Base-by-base conservation (phyloP, 2,113 vertebrate genomes). In the Propithecus coquereli region DNA sequence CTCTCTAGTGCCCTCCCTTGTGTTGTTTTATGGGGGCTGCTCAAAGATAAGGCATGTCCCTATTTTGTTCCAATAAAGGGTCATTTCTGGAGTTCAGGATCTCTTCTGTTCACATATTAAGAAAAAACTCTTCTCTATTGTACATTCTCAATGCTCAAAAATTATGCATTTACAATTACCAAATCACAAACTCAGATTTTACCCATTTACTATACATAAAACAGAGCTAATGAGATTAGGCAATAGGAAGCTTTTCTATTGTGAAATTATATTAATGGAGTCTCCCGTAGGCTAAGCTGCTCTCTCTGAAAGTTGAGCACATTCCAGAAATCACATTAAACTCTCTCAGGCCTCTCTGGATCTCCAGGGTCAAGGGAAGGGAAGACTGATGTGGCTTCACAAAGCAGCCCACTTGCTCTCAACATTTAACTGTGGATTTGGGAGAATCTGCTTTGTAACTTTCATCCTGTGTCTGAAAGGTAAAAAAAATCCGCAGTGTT, bases 141-240 rank as follows among this genome's bases (percentile, higher is more conserved):
- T 57, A 88, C 37, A 61, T 65, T 87, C 57, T 74, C 88, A 97
- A 82, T 86, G 11, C 32, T 97, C 65, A 61, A 82, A 92, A 95
- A 94, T 92, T 94, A 63, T 43, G 50, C 66, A 70, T 82, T 95
- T 76, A 73, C 8, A 68, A 88, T 95, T 91, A 93, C 77, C 54
- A 27, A 94, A 66, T 93, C 94, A 92, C 92, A 92, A 93, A 90
- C 76, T 92, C 63, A 43, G 86, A 61, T 96, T 96, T 97, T 96
- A 93, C 61, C 86, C 89, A 96, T 61, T 96, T 96, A 92, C 70
- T 94, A 40, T 77, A 87, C 87, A 92, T 96, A 97, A 98, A 96
- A 96, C 76, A 96, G 45, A 96, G 74, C 73, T 96, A 96, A 96
- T 89, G 79, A 95, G 89, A 96, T 97, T 96, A 96, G 71, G 91